Base-by-base conservation (phyloP, 2,113 vertebrate species). In the Tupaia tana region DNA sequence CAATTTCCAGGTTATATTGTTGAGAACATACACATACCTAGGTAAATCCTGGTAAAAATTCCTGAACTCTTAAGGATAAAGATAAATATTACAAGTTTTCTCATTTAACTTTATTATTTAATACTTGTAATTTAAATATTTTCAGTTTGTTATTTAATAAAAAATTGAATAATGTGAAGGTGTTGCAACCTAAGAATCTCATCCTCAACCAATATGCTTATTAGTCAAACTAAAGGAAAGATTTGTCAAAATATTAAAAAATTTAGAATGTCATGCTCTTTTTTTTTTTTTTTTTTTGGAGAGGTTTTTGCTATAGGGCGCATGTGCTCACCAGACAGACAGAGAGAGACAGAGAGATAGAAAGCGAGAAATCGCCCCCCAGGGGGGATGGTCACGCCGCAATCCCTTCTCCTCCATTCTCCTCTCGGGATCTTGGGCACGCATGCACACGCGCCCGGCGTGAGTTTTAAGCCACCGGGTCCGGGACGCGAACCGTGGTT, bases 111-210 rank as follows among this genome's bases (percentile, higher is more conserved):
- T 61, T 63, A 85, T 71, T 27, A 34, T 84, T 84, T 81, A 56
- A 27, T 89, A 84, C 12, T 63, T 85, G 31, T 83, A 27, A 52
- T 64, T 85, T 64, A 71, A 69, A 70, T 93, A 24, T 61, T 18
- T 7, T 15, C 43, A 74, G 5, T 92, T 91, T 91, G 14, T 64
- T 58, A 82, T 89, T 93, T 86, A 80, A 52, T n/a, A 82, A 73
- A 78, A 82, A 24, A 71, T 67, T 92, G 69, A 92, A 27, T 74
- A 79, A 4, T 56, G 54, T 71, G 59, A 83, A 87, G 67, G 90
- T 83, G 52, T 43, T 43, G 69, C 89, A 29, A 82, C 10, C 24
- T 78, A 61, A 77, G 15, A 69, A 83, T 83, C 20, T 71, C 25
- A 25, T 91, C 71, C 29, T 25, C 9, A 78, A 20, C 34, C 2